Evolutionary conservation across 2,113 vertebrate species (phyloP).

Genomic region (Phycodurus eques): DNA sequence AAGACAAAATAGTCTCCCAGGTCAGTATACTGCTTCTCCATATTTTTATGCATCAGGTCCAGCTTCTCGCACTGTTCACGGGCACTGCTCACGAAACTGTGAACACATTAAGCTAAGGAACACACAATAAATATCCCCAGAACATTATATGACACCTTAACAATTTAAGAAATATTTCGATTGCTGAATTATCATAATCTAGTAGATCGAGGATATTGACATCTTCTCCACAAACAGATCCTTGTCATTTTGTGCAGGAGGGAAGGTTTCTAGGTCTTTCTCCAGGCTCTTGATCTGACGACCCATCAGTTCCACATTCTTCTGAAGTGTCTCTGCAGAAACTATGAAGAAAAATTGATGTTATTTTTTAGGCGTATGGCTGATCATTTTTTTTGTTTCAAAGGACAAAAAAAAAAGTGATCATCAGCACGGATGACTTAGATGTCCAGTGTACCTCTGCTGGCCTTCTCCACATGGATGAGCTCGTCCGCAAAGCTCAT

Average conservation of each 20-base stretch:
- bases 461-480: conserved; percentile 89
- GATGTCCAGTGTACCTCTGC: conserved; percentile 75
- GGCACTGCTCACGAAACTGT: conserved; percentile 79
- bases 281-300: conserved; percentile 76
- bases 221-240: conserved; percentile 82
- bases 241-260: conserved; percentile 74
- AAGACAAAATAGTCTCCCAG: conserved; percentile 80
- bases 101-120: conserved; percentile 69
- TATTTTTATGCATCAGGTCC: conserved; percentile 79
- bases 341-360: conserved; percentile 48
- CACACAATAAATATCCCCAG: background rate
- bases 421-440: background rate
- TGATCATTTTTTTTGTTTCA: background rate
- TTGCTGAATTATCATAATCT: background rate
- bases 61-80: conserved; percentile 80
- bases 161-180: background rate
- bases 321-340: conserved; percentile 81
- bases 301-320: conserved; percentile 82
- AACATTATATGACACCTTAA: background rate
- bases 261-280: conserved; percentile 78
- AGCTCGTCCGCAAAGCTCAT: conserved; percentile 85
- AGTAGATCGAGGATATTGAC: conserved; percentile 76
- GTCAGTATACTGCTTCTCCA: conserved; percentile 79
- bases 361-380: background rate
- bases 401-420: background rate